phyloP scores from a whole-genome alignment of 2,797 vertebrate species.

The Syncerus caffer region DNA sequence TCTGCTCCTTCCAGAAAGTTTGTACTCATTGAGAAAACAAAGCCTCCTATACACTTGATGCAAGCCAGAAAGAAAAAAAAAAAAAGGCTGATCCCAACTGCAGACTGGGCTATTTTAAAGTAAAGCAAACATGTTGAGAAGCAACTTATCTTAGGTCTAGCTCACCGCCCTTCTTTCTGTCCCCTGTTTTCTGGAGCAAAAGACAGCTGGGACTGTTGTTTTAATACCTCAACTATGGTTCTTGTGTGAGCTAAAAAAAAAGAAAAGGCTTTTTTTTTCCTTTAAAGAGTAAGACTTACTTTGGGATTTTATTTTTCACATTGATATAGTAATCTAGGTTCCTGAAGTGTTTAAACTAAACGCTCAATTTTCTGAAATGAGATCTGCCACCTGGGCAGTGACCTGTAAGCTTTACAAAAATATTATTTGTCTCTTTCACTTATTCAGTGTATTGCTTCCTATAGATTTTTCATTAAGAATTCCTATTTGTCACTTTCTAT shows the following conservation, averaged over 20 bases:
- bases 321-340: not conserved
- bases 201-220: not conserved
- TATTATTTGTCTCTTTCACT: not conserved
- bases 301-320: not conserved
- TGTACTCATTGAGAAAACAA: not conserved
- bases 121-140: not conserved
- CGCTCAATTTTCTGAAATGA: slow-evolving; percentile 3
- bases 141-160: not conserved
- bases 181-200: not conserved
- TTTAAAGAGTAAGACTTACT: not conserved
- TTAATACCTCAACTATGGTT: not conserved
- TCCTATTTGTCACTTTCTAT: not conserved
- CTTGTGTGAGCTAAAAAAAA: not conserved
- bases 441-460: not conserved
- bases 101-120: not conserved
- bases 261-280: not conserved
- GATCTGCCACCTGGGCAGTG: not conserved
- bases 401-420: not conserved
- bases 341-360: slow-evolving; percentile 10
- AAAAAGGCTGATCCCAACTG: not conserved
- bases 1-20: not conserved
- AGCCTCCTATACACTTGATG: not conserved
- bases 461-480: not conserved
- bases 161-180: not conserved
- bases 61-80: not conserved